Conservation (phyloP, 2,888 invertebrate species). For the Agriopis marginaria region DNA sequence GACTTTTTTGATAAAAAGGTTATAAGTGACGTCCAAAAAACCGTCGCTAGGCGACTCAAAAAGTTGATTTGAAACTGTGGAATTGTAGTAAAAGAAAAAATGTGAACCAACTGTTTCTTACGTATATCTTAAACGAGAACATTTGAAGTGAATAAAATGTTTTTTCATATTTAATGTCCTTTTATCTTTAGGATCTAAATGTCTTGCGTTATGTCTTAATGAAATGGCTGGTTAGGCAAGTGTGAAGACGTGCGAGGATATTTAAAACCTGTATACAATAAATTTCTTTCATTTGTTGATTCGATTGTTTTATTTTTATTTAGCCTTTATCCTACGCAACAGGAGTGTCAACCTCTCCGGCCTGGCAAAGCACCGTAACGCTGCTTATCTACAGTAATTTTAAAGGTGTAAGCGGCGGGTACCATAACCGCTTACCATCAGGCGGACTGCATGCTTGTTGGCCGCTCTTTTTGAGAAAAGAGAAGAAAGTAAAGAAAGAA, state of each 20-base stretch:
- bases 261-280: conserved; percentile 87
- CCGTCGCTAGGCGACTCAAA: conserved; percentile 78
- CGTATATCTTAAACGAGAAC: conserved; percentile 70
- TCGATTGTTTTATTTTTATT: conserved; percentile 73
- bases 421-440: no score
- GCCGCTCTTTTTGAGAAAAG: no score
- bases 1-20: conserved; percentile 70
- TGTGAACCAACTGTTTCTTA: conserved; percentile 58
- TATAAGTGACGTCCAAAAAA: conserved; percentile 76
- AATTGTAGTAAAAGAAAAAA: conserved; percentile 72
- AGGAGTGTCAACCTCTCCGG: no score
- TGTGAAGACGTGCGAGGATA: conserved; percentile 82
- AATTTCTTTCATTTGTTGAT: conserved; percentile 87
- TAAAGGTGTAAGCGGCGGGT: no score
- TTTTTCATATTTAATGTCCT: conserved; percentile 75
- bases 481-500: no score
- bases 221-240: conserved; percentile 82
- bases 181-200: conserved; percentile 82
- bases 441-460: no score
- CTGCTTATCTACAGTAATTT: no score
- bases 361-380: no score
- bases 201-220: conserved; percentile 80
- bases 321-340: background rate
- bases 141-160: conserved; percentile 51
- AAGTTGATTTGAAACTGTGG: conserved; percentile 80